Conservation (phyloP, 2,113 vertebrate species). For the Onychostruthus taczanowskii region DNA sequence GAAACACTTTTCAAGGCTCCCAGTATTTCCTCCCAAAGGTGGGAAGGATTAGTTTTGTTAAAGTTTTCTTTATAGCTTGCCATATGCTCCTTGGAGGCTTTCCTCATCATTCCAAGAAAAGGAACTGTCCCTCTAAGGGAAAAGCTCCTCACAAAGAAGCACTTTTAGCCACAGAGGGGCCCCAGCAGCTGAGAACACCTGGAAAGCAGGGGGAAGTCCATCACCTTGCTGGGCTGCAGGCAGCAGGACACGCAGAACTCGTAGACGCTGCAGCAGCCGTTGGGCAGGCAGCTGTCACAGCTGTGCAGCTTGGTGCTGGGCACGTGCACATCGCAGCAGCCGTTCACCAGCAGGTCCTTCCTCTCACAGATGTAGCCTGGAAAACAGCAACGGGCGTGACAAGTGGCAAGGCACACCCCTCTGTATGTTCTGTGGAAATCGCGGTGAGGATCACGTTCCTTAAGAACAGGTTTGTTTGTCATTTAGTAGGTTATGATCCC, state of each 20-base stretch:
- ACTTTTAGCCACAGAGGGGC: neutral
- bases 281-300: slow-evolving; percentile 89
- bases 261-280: slow-evolving; percentile 90
- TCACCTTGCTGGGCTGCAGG: slow-evolving; percentile 93
- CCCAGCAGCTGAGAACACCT: neutral
- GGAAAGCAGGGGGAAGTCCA: neutral
- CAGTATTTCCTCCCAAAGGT: neutral
- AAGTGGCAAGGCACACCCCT: neutral
- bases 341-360: slow-evolving; percentile 87
- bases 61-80: neutral
- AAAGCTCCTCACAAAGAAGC: neutral
- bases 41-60: neutral
- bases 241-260: slow-evolving; percentile 97
- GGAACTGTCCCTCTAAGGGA: neutral
- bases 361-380: slow-evolving; percentile 97
- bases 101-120: neutral
- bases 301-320: slow-evolving; percentile 82
- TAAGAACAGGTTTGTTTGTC: neutral
- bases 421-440: fast-evolving
- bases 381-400: neutral
- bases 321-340: slow-evolving; percentile 86
- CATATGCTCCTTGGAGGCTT: neutral
- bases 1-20: neutral
- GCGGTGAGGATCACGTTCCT: neutral
- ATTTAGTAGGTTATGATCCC: neutral